These are phyloP conservation scores for Lasioglossum morio DNA, from an alignment of 2,888 invertebrate genomes.

Conservation along the genomic window DNA sequence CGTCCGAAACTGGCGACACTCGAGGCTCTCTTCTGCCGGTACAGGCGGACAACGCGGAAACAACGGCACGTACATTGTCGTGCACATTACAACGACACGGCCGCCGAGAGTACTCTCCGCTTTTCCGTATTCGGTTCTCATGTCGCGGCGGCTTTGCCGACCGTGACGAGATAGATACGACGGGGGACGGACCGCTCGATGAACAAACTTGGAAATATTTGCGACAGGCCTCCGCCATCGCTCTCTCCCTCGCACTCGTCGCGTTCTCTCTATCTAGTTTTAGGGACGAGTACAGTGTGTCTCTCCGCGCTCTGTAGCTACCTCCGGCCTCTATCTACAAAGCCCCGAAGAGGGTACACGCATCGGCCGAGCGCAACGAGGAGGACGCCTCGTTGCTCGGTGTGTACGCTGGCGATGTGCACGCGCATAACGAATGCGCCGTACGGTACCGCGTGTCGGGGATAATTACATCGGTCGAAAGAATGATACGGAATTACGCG, in stretches of 20 bases:
- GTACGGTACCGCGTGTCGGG: conserved; percentile 71
- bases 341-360: conserved; percentile 41
- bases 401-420: conserved; percentile 52
- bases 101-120: conserved; percentile 48
- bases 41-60: conserved; percentile 76
- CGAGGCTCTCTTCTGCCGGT: conserved; percentile 26
- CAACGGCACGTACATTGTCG: conserved; percentile 77
- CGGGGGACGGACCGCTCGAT: conserved; percentile 54
- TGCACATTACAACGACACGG: conserved; percentile 60
- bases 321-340: background rate
- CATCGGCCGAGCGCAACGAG: conserved; percentile 54
- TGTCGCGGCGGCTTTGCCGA: conserved; percentile 71
- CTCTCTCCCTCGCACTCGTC: background rate
- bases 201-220: conserved; percentile 80
- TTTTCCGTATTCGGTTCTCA: conserved; percentile 74
- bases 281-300: background rate
- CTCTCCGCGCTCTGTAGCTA: conserved; percentile 1
- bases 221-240: conserved; percentile 61
- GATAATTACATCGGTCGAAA: conserved; percentile 74
- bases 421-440: conserved; percentile 72
- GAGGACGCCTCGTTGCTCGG: background rate
- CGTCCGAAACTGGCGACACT: conserved; percentile 3
- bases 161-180: conserved; percentile 71
- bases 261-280: background rate
- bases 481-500: conserved; percentile 73